phyloP scores from a whole-genome alignment of 2,888 invertebrate genomes.

The Agapostemon virescens region DNA sequence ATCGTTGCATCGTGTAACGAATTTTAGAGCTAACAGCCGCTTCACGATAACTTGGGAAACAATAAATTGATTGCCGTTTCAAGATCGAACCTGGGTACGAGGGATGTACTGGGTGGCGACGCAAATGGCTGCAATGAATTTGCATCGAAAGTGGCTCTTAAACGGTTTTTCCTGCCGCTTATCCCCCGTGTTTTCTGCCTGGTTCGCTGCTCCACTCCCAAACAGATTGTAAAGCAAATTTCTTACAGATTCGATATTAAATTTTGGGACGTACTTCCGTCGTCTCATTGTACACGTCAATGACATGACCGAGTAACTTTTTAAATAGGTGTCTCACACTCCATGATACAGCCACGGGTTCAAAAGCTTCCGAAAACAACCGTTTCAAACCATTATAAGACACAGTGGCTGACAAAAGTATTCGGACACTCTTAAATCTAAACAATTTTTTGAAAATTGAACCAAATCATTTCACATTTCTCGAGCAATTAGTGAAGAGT shows the following conservation, averaged over 20 bases:
- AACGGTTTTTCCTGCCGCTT: slow-evolving; percentile 65
- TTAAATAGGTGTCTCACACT: not conserved
- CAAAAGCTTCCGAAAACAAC: no score
- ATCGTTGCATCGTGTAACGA: not conserved
- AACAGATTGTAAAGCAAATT: slow-evolving; percentile 72
- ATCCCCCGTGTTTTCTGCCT: slow-evolving; percentile 13
- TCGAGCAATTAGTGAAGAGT: no score
- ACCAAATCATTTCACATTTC: no score
- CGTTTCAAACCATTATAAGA: no score
- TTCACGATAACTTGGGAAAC: slow-evolving; percentile 55
- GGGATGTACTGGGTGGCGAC: slow-evolving; percentile 47
- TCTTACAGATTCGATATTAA: slow-evolving; percentile 73
- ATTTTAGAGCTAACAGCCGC: not conserved
- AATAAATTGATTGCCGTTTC: slow-evolving; percentile 69
- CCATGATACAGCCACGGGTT: not conserved
- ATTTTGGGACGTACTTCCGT: slow-evolving; percentile 57
- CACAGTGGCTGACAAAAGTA: no score
- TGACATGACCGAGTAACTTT: not conserved
- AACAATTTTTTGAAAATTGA: no score
- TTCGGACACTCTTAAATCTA: no score
- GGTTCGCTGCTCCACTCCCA: slow-evolving; percentile 35
- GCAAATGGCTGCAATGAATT: slow-evolving; percentile 73
- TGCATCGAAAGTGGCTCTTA: slow-evolving; percentile 79
- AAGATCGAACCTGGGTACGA: slow-evolving; percentile 47
- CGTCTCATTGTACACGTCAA: not conserved